Evolutionary conservation across 2,888 invertebrate genomes (phyloP).

Genomic region (Margaritifera margaritifera): DNA sequence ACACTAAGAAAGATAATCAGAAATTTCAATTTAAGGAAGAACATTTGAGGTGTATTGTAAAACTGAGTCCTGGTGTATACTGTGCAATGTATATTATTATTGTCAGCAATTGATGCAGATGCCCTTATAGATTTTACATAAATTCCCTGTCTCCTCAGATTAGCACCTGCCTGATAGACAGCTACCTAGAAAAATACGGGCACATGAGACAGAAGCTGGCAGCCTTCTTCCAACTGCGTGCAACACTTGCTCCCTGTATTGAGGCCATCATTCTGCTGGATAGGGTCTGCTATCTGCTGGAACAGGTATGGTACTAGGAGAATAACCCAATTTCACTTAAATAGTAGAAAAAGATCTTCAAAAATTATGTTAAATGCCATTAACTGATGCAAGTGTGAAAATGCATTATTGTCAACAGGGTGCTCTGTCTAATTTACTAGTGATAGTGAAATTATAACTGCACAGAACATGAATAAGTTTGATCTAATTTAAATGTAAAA

Average conservation of each 20-base stretch:
- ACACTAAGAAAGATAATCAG: too few species aligned
- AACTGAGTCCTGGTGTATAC: too few species aligned
- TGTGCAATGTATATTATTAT: too few species aligned
- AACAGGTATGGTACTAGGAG: constrained; percentile 73
- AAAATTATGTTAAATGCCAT: too few species aligned
- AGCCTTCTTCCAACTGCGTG: constrained; percentile 83
- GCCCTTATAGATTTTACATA: background rate
- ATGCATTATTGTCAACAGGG: background rate
- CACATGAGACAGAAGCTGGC: constrained; percentile 44
- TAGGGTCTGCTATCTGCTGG: constrained; percentile 83
- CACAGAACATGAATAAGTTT: too few species aligned
- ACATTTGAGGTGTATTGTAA: too few species aligned
- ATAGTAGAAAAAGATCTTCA: too few species aligned
- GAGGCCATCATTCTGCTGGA: constrained; percentile 89
- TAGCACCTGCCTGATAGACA: constrained; percentile 34
- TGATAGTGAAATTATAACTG: too few species aligned
- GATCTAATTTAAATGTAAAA: too few species aligned
- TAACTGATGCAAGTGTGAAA: too few species aligned
- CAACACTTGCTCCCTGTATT: constrained; percentile 84
- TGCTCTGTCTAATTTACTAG: background rate
- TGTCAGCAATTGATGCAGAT: background rate
- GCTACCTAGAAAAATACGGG: constrained; percentile 34
- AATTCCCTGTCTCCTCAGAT: constrained; percentile 36
- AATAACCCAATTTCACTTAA: background rate
- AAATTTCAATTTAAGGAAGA: too few species aligned